Base-by-base conservation (phyloP, 2,113 vertebrate genomes). In the Lepus timidus region DNA sequence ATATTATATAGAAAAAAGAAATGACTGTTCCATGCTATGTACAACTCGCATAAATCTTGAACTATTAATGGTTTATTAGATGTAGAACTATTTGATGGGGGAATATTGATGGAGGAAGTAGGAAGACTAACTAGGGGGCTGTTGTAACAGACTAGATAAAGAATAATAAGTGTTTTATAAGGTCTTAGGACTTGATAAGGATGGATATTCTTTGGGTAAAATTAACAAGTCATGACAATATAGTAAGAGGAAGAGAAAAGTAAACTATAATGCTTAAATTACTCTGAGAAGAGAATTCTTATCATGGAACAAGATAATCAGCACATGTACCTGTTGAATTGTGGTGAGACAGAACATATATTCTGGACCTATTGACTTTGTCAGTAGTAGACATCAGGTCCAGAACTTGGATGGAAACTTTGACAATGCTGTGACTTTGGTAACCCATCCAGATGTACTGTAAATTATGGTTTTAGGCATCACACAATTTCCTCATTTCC, bases 81-180 rank as follows among this genome's bases (percentile, higher is more conserved):
- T 81, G 2, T 78, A 87, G 36, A 36, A 67, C 44, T 74, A 65
- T 52, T 83, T 79, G 31, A 51, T 20, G 33, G 7, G 65, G 36
- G 75, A 82, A 55, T 88, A 81, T 19, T 49, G n/a, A 44, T 44
- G 44, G 44, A 44, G 44, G 14, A 65, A 6, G 39, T 1, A 51
- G 0, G 12, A 23, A 36, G 10, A 55, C 25, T 80, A 74, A 86
- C 0, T n/a, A 39, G 6, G 3, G 1, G 6, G 0, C 11, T 84
- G 16, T 27, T 65, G 4, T 75, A 78, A 75, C 23, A 80, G 19
- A 36, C 3, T 31, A 55, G 4, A 6, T 89, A 10, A 52, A 25
- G 58, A 22, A 12, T 83, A 23, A 33, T 27, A 90, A 39, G 17
- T 86, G 8, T 1, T 44, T 90, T 62, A 31, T 61, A 84, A 82